Evolutionary conservation across 2,113 vertebrate species (phyloP).

Genomic region (Nothoprocta perdicaria): DNA sequence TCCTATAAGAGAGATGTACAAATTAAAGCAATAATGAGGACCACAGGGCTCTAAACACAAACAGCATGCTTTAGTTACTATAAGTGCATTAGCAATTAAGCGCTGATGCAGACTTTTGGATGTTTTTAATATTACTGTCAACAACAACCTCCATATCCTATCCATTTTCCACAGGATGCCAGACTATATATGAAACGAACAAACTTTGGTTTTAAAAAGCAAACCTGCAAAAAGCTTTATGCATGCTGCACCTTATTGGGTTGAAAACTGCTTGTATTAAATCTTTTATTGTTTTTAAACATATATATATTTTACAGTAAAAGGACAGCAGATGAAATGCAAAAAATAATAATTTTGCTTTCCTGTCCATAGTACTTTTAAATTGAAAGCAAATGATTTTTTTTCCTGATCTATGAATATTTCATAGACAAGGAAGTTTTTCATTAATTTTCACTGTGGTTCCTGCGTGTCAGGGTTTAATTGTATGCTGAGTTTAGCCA

Average conservation of each 20-base stretch:
- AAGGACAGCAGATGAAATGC: slow-evolving; percentile 6
- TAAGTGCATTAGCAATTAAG: neutral
- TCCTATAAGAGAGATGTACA: slow-evolving; percentile 25
- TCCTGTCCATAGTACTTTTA: neutral
- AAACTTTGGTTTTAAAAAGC: slow-evolving; percentile 64
- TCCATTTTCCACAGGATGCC: slow-evolving; percentile 32
- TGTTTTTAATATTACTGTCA: neutral
- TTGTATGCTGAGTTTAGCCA: neutral
- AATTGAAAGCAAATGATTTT: neutral
- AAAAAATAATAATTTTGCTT: neutral
- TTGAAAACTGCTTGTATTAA: neutral
- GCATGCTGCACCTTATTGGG: slow-evolving; percentile 44
- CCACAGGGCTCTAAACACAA: slow-evolving; percentile 14
- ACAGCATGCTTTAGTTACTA: slow-evolving; percentile 25
- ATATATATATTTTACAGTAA: neutral
- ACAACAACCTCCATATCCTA: neutral
- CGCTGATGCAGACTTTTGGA: neutral
- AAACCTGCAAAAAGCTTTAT: slow-evolving; percentile 38
- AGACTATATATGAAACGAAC: neutral
- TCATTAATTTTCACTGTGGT: neutral
- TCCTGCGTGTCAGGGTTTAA: neutral
- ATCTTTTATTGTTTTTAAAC: neutral
- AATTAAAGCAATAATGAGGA: slow-evolving; percentile 35
- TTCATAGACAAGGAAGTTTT: neutral
- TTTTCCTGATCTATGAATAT: neutral